These are phyloP conservation scores for Hippoglossus hippoglossus DNA, from an alignment of 2,797 vertebrate genomes.

Conservation along the genomic window DNA sequence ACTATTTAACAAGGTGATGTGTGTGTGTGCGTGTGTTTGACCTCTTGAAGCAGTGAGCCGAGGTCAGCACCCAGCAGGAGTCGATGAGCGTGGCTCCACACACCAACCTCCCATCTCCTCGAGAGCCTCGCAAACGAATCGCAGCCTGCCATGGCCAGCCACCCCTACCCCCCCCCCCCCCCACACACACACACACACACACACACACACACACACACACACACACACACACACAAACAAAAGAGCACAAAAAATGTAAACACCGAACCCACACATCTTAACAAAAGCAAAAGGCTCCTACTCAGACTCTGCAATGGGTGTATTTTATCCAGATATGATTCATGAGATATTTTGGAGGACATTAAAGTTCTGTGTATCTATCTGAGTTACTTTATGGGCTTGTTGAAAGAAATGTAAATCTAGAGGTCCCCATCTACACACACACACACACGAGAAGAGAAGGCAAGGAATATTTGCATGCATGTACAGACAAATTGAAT, in stretches of 20 bases:
- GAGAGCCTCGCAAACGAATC: slow-evolving; percentile 90
- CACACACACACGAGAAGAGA: not conserved
- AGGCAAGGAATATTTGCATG: no score
- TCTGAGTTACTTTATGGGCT: not conserved
- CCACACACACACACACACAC: not conserved
- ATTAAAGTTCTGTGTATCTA: not conserved
- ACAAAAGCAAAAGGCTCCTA: not conserved
- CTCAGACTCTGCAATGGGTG: not conserved
- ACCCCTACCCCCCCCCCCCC: no score
- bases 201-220: not conserved
- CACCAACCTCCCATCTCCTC: slow-evolving; percentile 92
- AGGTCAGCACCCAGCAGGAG: slow-evolving; percentile 97
- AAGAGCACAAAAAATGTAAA: no score
- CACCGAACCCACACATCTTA: not conserved
- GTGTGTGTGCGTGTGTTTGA: slow-evolving; percentile 56
- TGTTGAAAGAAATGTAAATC: no score
- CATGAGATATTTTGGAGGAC: not conserved
- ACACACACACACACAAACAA: no score
- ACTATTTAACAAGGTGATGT: not conserved
- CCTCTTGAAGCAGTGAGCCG: slow-evolving; percentile 99
- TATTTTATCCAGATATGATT: not conserved
- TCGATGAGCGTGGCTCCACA: slow-evolving; percentile 96
- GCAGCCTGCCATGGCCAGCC: slow-evolving; percentile 99
- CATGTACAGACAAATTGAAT: not conserved
- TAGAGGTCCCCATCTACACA: not conserved